Evolutionary conservation across 2,797 vertebrate genomes (phyloP), one percentile per base, ranked within the genome.

Genomic region (Emys orbicularis): DNA sequence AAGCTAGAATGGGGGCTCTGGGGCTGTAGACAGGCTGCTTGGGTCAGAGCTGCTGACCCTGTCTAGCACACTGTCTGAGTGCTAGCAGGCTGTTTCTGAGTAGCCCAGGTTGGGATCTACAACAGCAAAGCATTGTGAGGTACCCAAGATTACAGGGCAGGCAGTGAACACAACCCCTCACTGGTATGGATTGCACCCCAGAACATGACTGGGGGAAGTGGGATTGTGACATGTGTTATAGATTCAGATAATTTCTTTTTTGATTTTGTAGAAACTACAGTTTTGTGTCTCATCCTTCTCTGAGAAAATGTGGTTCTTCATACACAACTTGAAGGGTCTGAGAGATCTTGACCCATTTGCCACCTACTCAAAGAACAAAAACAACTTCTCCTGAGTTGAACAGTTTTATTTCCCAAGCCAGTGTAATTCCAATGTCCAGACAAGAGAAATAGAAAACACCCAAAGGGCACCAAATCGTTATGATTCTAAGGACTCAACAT

Each of bases 401-500:
- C 6, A 44, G 82, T 91, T 93, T 88, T 56, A 12, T 19, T 5
- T 54, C 79, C 50, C 29, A 88, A 89, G 92, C 34, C 27, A 4
- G 15, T 90, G 74, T 10, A 44, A 79, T 76, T 23, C 6, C 44
- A 94, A 12, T 8, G 29, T 15, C 65, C 47, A 87, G 50, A 25
- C 13, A 92, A n/a, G 11, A 47, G 52, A 84, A 85, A 94, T 3
- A 23, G 23, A 27, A 93, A 92, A 19, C 52, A 90, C 57, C 37
- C 29, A 57, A 90, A 89, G 88, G 52, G 10, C 0, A 2, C 56
- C 1, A 76, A 92, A 81, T 96, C 9, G 19, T 54, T 95, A 88
- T 84, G 80, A 81, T 90, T 90, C 84, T 91, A 72, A 94, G 88
- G 84, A 87, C 37, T 93, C 57, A 80, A 12, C 29, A 12, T 50